Evolutionary conservation across 2,797 vertebrate species (phyloP), one percentile per base, ranked within the genome.

Genomic region (Poliocrania exsul): DNA sequence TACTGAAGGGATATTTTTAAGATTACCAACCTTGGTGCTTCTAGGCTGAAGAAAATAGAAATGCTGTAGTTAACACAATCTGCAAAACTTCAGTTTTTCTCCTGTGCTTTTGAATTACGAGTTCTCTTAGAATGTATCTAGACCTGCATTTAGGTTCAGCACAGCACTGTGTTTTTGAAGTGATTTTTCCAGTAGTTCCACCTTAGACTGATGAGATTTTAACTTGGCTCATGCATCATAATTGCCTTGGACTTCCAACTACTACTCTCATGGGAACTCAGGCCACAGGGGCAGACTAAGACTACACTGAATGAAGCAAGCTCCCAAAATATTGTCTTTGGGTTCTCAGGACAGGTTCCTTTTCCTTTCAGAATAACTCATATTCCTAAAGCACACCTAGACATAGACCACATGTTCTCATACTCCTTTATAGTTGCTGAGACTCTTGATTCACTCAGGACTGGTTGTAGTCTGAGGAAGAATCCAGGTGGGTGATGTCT

Each of bases 401-500:
- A 21, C 11, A 7, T 10, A 75, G 64, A 23, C 2, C 11, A 12
- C 15, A 38, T 6, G 2, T 71, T 78, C 11, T 60, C 31, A 51
- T 25, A 12, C 16, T 38, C 16, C 5, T 47, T 86, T 88, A 57
- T 44, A 35, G 21, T 25, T 49, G 66, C 4, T 0, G 3, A 67
- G 17, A 26, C 5, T 37, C 11, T 53, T 31, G 16, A 35, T 82
- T 92, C 35, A 49, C 35, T 65, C 40, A 60, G 29, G 29, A 25
- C 24, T 56, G 11, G 18, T 42, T 86, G 26, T 46, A 64, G 12
- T 24, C 12, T 37, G 18, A 13, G 14, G 44, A 66, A 70, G 20
- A 46, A 73, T 70, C 15, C 0, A 0, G 0, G 4, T 35, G 6
- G 13, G 5, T 74, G 24, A 51, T 23, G 2, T 15, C 19, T 47